Base-by-base conservation (phyloP, 2,113 vertebrate species). In the Butorides virescens region DNA sequence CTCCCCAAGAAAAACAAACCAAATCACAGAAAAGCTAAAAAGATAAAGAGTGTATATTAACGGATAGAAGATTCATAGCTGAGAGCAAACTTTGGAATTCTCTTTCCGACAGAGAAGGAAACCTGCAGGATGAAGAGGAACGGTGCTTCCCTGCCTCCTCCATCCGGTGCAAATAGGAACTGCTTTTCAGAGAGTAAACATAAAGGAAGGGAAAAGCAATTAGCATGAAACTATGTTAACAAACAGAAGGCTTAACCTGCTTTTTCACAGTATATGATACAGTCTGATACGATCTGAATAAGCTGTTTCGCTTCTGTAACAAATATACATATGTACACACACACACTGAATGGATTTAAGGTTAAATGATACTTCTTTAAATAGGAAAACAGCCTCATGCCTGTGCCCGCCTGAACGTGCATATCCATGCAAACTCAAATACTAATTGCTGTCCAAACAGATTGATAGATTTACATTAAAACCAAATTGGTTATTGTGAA, bases 11-110 rank as follows among this genome's bases (percentile, higher is more conserved):
- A 74, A 92, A 95, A 16, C 30, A 47, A 94, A 66, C 29, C 70
- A 94, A 95, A 89, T 92, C 79, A 92, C 97, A 96, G 92, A 86
- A 93, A 92, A 73, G 96, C 96, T 97, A 72, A 15, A 93, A 86
- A 56, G 70, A 52, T 42, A 93, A 97, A 91, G 44, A 85, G 82
- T 12, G 42, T 8, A 23, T 13, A 62, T 94, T 88, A 95, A 90
- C 1, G 26, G 58, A 5, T 13, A 81, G 94, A 61, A 65, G 58
- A 66, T 30, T 30, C 61, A 73, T 7, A 78, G 96, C 7, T 71
- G 74, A 94, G 86, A 93, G 88, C 59, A 93, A 97, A 77, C 90
- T 70, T 39, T 27, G 71, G 56, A 65, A 82, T 68, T 90, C 87
- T 93, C 86, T 71, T 94, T 92, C 39, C 87, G 86, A 94, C 39